Percentiles rank a stretch among this genome's conserved stretches.
Conservation (phyloP, 2,888 invertebrate species). For the Pyrocoelia pectoralis region DNA sequence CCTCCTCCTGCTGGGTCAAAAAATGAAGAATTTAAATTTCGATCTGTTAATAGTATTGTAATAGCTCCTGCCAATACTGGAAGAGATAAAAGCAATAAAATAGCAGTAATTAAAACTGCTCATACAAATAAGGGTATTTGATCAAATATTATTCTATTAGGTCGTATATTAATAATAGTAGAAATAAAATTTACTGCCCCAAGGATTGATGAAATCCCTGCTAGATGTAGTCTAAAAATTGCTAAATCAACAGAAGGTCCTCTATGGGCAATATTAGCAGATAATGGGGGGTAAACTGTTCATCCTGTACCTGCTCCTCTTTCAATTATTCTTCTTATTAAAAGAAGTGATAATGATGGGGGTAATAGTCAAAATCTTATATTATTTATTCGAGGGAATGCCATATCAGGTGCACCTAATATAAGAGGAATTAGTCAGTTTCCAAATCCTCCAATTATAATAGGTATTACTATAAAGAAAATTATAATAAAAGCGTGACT, state of each 20-base stretch:
- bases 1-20: conserved; percentile 84
- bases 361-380: conserved; percentile 70
- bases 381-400: conserved; percentile 54
- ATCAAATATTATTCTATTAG: too few species aligned
- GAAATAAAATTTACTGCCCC: too few species aligned
- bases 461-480: conserved; percentile 47
- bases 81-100: background rate
- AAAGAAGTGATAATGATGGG: conserved; percentile 71
- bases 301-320: conserved; percentile 80
- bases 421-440: conserved; percentile 63
- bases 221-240: too few species aligned
- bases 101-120: too few species aligned
- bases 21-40: conserved; percentile 81
- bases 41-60: conserved; percentile 52
- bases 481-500: background rate
- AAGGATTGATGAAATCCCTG: too few species aligned
- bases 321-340: conserved; percentile 71
- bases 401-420: conserved; percentile 81
- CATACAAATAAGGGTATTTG: too few species aligned
- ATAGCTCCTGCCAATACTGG: background rate
- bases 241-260: too few species aligned
- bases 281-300: conserved; percentile 78
- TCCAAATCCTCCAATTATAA: conserved; percentile 6
- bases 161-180: too few species aligned
- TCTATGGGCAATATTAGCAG: conserved; percentile 69